Evolutionary conservation across 2,113 vertebrate species (phyloP), one percentile per base, ranked within the genome.

Genomic region (Haemorhous mexicanus): DNA sequence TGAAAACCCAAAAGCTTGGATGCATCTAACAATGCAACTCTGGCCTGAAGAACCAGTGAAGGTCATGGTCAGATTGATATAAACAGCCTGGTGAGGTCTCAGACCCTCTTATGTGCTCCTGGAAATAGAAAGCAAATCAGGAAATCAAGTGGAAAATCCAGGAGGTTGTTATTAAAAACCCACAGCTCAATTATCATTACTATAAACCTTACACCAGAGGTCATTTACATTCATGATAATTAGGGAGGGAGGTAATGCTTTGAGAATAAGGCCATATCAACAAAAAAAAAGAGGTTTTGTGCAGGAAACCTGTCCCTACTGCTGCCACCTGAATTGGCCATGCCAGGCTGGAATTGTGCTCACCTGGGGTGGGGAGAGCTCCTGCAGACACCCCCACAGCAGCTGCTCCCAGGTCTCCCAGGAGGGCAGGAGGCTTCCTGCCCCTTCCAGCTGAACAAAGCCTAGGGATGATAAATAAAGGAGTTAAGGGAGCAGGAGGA

Each of bases 141-240:
- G 93, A 95, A 94, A 94, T 46, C 86, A 94, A 78, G 92, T 84
- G 69, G 86, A 96, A 97, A 94, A 92, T 58, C 88, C 85, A 90
- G 87, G 33, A 95, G 77, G 66, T 62, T 87, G 78, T 81, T 96
- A 94, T 84, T 80, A 88, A 90, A 95, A 96, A 72, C 50, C 82
- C 52, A 87, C 76, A 88, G 53, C 47, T 90, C 80, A n/a, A 41
- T 93, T 94, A 96, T 88, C 43, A 0, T 92, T 87, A 94, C 13
- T 49, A 84, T 92, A 96, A 96, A 89, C 90, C 83, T 95, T 37
- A 66, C 49, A 72, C 73, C 69, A 90, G 90, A 95, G 79, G 83
- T 96, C 79, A 76, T 86, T 96, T 93, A 35, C 80, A 52, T 49
- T 81, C 32, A 53, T 20, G 46, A 52, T n/a, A 87, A 92, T 92